Percentiles rank a stretch among this genome's conserved stretches.
Evolutionary conservation across 2,797 vertebrate species (phyloP).

Genomic region (Scolopax bukidnonensis): DNA sequence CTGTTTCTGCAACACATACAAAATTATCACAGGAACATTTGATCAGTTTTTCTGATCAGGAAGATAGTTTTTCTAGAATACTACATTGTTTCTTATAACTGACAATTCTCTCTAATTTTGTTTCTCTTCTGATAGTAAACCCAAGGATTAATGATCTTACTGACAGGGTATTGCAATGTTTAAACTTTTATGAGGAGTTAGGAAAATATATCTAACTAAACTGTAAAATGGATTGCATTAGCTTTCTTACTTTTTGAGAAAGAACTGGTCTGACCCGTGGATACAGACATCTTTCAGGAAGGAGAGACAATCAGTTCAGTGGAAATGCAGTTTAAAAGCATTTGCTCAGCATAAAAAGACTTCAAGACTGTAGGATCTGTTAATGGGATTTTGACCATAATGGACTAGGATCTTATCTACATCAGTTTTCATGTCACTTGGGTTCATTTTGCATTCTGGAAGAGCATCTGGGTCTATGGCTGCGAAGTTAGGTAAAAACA

Average conservation of each 20-base stretch:
- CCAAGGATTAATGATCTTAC: background rate
- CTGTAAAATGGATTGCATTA: background rate
- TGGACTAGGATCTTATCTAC: background rate
- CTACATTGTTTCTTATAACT: background rate
- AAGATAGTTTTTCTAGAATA: background rate
- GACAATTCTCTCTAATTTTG: background rate
- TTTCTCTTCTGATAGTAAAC: background rate
- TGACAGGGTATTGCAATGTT: background rate
- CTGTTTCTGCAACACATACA: background rate
- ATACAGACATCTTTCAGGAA: background rate
- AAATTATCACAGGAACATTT: background rate
- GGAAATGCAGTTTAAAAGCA: background rate
- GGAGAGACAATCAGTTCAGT: background rate
- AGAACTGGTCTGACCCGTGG: background rate
- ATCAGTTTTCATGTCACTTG: background rate
- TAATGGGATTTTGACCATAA: slow-evolving; percentile 29
- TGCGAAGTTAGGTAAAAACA: slow-evolving; percentile 37
- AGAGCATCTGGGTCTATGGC: background rate
- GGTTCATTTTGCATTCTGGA: slow-evolving; percentile 43
- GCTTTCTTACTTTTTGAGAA: background rate
- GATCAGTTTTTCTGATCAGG: background rate
- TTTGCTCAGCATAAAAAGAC: background rate
- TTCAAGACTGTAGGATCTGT: background rate
- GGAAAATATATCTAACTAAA: background rate
- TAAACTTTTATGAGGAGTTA: background rate